Conservation (phyloP, 2,888 invertebrate genomes). For the Mycogona germanica region DNA sequence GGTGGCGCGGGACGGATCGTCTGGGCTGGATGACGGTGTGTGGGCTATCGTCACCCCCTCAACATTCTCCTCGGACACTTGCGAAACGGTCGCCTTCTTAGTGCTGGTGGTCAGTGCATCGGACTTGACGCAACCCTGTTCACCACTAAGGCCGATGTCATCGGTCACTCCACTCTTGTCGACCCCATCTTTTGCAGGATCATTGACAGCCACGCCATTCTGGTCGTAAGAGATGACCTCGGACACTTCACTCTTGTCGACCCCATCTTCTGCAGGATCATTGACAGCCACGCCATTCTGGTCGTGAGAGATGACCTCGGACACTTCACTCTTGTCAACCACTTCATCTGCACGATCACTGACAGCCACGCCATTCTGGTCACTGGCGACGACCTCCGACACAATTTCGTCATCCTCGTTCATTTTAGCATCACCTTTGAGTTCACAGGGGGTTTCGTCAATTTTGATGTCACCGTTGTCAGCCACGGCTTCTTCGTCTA, state of each 20-base stretch:
- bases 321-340: constrained; percentile 13
- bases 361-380: constrained; percentile 15
- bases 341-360: constrained; percentile 18
- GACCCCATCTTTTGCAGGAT: constrained; percentile 19
- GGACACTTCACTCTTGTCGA: constrained; percentile 9
- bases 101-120: too few species aligned
- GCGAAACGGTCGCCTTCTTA: too few species aligned
- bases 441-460: constrained; percentile 19
- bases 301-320: constrained; percentile 5
- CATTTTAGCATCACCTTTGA: constrained; percentile 8
- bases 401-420: too few species aligned
- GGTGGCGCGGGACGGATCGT: too few species aligned
- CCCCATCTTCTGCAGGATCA: constrained; percentile 19
- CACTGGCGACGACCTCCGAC: constrained; percentile 6
- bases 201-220: constrained; percentile 16
- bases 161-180: constrained; percentile 9
- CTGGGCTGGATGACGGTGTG: too few species aligned
- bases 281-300: constrained; percentile 16
- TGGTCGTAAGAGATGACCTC: constrained; percentile 4
- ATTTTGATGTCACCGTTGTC: constrained; percentile 16
- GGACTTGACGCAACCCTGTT: too few species aligned
- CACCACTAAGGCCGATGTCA: too few species aligned
- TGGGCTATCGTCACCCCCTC: too few species aligned
- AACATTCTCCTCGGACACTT: too few species aligned
- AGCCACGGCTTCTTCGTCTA: constrained; percentile 17